A percentile compares a stretch with the other conserved stretches of the same genome.
phyloP scores from a whole-genome alignment of 1,140 invertebrate species.

The Anoplolepis gracilipes region DNA sequence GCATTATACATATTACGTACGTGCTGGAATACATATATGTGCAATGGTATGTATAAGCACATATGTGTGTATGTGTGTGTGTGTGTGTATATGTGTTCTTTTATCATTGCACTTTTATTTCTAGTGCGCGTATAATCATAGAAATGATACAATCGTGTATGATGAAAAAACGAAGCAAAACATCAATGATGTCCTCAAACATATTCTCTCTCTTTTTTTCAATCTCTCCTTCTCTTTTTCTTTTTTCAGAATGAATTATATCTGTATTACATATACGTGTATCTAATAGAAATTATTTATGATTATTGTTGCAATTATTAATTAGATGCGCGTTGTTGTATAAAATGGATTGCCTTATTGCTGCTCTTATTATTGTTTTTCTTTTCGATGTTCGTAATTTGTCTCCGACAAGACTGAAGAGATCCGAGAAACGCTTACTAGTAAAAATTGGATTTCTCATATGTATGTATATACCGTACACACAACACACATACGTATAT shows the following conservation, averaged over 20 bases:
- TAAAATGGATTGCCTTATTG: not conserved
- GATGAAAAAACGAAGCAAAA: constrained; percentile 20
- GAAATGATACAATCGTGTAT: constrained; percentile 32
- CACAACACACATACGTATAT: not conserved
- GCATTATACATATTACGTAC: constrained; percentile 28
- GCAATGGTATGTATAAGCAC: not conserved
- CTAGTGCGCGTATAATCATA: not conserved
- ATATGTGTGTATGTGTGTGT: not conserved
- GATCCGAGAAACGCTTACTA: not conserved
- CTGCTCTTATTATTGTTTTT: not conserved
- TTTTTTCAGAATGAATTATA: not conserved
- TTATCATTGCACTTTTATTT: constrained; percentile 13
- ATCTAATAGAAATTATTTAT: constrained; percentile 33
- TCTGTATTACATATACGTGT: no score
- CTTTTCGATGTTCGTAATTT: not conserved
- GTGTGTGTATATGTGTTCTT: not conserved
- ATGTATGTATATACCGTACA: not conserved
- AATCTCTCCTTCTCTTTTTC: no score
- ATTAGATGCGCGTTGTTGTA: not conserved
- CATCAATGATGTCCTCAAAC: constrained; percentile 21
- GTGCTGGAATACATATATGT: not conserved
- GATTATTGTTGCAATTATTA: constrained; percentile 16
- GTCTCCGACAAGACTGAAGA: not conserved
- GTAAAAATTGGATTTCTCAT: not conserved
- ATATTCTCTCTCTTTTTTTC: constrained; percentile 11